These are phyloP conservation scores for Metopia argyrocephala DNA, from an alignment of 2,888 invertebrate species.

Conservation along the genomic window DNA sequence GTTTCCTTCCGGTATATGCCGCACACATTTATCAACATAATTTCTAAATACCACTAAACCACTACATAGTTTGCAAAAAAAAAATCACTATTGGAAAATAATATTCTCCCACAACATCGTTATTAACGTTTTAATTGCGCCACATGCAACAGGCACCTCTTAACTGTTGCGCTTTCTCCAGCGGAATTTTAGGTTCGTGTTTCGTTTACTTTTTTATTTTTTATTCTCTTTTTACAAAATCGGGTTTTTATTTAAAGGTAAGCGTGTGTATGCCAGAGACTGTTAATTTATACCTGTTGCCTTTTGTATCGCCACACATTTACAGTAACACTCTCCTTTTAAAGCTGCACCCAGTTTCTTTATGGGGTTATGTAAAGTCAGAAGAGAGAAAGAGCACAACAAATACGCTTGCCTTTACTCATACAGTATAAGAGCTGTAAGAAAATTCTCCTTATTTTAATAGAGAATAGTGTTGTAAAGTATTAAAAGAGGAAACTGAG, in stretches of 20 bases:
- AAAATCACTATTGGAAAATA: too few species aligned
- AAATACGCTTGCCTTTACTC: slow-evolving; percentile 30
- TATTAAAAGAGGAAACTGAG: not conserved
- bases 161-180: slow-evolving; percentile 67
- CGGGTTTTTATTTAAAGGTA: slow-evolving; percentile 22
- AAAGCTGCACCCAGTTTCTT: slow-evolving; percentile 66
- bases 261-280: slow-evolving; percentile 1
- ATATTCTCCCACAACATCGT: not conserved
- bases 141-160: slow-evolving; percentile 73
- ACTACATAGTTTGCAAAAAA: not conserved
- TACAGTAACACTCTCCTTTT: not conserved
- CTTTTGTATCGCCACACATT: slow-evolving; percentile 50
- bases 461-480: slow-evolving; percentile 50
- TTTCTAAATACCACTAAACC: slow-evolving; percentile 38
- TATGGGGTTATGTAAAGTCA: slow-evolving; percentile 44
- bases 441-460: slow-evolving; percentile 34
- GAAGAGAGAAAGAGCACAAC: too few species aligned
- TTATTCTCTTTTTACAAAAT: slow-evolving; percentile 1
- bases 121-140: not conserved
- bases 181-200: slow-evolving; percentile 33
- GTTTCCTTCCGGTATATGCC: slow-evolving; percentile 62
- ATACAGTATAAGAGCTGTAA: not conserved
- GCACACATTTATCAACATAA: slow-evolving; percentile 1
- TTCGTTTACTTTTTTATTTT: slow-evolving; percentile 15
- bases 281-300: slow-evolving; percentile 51